Conservation (phyloP, 2,888 invertebrate genomes). For the Lysandra coridon region DNA sequence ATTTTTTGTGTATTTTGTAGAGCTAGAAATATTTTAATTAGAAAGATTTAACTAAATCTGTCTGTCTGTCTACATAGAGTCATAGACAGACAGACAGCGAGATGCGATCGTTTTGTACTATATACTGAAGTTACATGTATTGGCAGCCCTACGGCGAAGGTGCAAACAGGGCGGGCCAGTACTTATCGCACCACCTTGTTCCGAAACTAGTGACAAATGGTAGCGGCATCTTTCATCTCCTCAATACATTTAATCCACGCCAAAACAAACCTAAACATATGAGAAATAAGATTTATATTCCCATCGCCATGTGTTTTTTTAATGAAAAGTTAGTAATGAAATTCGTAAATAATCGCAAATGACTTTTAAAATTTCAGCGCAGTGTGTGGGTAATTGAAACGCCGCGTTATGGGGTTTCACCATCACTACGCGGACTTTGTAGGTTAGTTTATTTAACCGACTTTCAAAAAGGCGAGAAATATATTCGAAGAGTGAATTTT, state of each 20-base stretch:
- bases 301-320: conserved; percentile 52
- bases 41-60: too few relatives aligned
- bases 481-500: too few relatives aligned
- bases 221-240: conserved; percentile 76
- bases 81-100: too few relatives aligned
- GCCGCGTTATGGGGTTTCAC: conserved; percentile 33
- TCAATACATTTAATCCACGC: conserved; percentile 44
- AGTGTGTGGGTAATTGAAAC: conserved; percentile 60
- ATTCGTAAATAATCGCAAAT: conserved; percentile 77
- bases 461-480: not conserved
- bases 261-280: conserved; percentile 50
- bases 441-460: not conserved
- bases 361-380: conserved; percentile 61
- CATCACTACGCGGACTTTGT: not conserved
- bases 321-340: conserved; percentile 75
- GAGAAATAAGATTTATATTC: conserved; percentile 42
- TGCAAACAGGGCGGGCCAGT: conserved; percentile 73
- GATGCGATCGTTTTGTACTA: too few relatives aligned
- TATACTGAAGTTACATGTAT: not conserved
- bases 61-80: too few relatives aligned
- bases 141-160: conserved; percentile 49
- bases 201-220: conserved; percentile 77
- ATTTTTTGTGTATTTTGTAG: too few relatives aligned
- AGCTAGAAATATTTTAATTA: too few relatives aligned
- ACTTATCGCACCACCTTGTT: conserved; percentile 71